Conservation (phyloP, 2,113 vertebrate genomes). For the Prunella fulvescens region DNA sequence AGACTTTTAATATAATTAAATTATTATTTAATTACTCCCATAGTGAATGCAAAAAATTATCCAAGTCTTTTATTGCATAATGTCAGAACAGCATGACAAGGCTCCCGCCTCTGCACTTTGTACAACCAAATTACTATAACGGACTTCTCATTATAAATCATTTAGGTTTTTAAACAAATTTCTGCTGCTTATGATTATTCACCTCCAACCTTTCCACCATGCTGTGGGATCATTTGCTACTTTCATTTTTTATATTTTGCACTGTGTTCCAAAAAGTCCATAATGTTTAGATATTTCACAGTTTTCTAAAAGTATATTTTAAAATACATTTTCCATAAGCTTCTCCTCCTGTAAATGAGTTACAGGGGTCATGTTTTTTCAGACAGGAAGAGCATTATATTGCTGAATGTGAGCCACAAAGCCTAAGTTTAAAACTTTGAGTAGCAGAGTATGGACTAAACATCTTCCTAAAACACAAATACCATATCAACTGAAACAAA, state of each 20-base stretch:
- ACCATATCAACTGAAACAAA: not conserved
- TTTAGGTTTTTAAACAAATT: not conserved
- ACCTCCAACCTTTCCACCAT: not conserved
- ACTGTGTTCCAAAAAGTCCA: not conserved
- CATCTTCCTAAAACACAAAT: not conserved
- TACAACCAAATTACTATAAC: not conserved
- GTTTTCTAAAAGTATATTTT: not conserved
- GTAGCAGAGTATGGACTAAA: not conserved
- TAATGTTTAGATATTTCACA: not conserved
- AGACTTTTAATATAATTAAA: not conserved
- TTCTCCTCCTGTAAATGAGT: not conserved
- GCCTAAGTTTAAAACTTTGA: not conserved
- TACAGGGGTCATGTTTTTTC: not conserved
- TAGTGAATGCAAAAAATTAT: not conserved
- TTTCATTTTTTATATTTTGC: not conserved
- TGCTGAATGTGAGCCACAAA: not conserved
- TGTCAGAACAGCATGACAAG: not conserved
- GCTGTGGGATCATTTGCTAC: not conserved
- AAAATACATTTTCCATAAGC: not conserved
- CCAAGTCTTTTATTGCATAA: not conserved
- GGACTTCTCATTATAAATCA: not conserved
- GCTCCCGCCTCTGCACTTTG: not conserved
- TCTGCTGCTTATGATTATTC: not conserved
- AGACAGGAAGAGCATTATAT: not conserved
- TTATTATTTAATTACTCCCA: not conserved